A percentile compares a stretch with the other conserved stretches of the same genome.
Conservation (phyloP, 2,888 invertebrate genomes). For the Homarus gammarus region DNA sequence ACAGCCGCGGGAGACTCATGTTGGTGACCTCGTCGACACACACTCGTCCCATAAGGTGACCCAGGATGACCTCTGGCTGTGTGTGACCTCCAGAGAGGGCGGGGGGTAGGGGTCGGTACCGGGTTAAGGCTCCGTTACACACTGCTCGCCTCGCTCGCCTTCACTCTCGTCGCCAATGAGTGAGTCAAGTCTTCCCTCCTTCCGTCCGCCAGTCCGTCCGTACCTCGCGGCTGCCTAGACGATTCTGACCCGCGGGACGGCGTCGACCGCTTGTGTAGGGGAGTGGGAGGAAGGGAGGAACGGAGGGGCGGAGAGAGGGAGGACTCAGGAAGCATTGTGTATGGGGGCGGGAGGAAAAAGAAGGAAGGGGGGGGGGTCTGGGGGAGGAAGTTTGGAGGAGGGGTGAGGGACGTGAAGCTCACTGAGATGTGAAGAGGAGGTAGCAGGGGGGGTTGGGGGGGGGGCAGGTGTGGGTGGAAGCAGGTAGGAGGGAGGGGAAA, state of each 20-base stretch:
- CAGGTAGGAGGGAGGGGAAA: too few relatives aligned
- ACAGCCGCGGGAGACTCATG: background rate
- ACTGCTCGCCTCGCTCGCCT: background rate
- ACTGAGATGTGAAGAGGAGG: too few relatives aligned
- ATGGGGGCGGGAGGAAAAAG: background rate
- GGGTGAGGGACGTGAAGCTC: too few relatives aligned
- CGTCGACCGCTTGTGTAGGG: background rate
- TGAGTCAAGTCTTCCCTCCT: background rate
- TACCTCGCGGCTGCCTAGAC: background rate
- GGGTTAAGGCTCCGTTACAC: background rate
- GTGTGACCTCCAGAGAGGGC: background rate
- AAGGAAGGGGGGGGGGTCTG: too few relatives aligned
- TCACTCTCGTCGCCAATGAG: too few relatives aligned
- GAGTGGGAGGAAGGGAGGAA: background rate
- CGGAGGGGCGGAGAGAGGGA: background rate
- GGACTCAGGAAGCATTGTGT: slow-evolving; percentile 12
- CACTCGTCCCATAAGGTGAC: background rate
- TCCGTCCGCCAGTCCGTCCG: background rate
- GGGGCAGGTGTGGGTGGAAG: too few relatives aligned
- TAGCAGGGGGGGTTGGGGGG: too few relatives aligned
- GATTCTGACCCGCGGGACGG: background rate
- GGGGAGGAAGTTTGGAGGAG: too few relatives aligned
- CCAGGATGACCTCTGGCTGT: background rate
- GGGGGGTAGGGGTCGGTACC: background rate
- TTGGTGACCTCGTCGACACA: background rate